Percentiles rank a stretch among this genome's conserved stretches.
Evolutionary conservation across 2,888 invertebrate genomes (phyloP).

Genomic region (Scaptomyza caliginosa): DNA sequence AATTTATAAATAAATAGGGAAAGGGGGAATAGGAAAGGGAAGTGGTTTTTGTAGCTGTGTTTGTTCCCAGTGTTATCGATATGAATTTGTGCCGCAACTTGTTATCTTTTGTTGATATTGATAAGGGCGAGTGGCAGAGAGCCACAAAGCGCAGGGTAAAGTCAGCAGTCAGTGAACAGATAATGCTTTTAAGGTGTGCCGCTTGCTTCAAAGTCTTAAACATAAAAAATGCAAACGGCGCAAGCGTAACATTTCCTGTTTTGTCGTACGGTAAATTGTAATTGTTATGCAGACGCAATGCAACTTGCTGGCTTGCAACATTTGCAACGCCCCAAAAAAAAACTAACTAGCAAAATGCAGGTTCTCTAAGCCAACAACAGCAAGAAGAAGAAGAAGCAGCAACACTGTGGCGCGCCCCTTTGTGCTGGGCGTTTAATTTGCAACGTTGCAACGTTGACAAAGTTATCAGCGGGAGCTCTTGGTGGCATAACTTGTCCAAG

Average conservation of each 20-base stretch:
- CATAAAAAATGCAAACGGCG: slow-evolving; percentile 43
- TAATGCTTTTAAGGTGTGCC: slow-evolving; percentile 54
- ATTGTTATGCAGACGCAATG: slow-evolving; percentile 71
- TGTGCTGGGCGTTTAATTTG: slow-evolving; percentile 46
- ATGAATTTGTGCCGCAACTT: slow-evolving; percentile 13
- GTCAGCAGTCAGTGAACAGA: no score
- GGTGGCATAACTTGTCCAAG: slow-evolving; percentile 41
- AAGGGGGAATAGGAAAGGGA: not conserved
- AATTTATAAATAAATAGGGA: slow-evolving; percentile 55
- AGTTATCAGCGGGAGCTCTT: slow-evolving; percentile 41
- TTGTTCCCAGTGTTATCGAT: slow-evolving; percentile 43
- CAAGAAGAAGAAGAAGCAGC: not conserved
- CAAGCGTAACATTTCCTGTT: slow-evolving; percentile 73
- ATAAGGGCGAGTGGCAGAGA: slow-evolving; percentile 33
- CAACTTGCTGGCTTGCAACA: slow-evolving; percentile 23
- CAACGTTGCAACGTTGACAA: slow-evolving; percentile 60
- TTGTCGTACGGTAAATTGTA: slow-evolving; percentile 68
- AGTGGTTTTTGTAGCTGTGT: not conserved
- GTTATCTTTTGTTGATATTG: slow-evolving; percentile 70
- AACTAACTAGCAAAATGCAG: slow-evolving; percentile 29
- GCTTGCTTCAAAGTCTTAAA: slow-evolving; percentile 14
- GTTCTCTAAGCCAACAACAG: slow-evolving; percentile 18
- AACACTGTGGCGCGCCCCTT: slow-evolving; percentile 14
- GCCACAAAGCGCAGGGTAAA: slow-evolving; percentile 1
- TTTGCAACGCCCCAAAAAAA: slow-evolving; percentile 52